phyloP scores from a whole-genome alignment of 2,797 vertebrate species.

The Oryzias dopingdopingensis region DNA sequence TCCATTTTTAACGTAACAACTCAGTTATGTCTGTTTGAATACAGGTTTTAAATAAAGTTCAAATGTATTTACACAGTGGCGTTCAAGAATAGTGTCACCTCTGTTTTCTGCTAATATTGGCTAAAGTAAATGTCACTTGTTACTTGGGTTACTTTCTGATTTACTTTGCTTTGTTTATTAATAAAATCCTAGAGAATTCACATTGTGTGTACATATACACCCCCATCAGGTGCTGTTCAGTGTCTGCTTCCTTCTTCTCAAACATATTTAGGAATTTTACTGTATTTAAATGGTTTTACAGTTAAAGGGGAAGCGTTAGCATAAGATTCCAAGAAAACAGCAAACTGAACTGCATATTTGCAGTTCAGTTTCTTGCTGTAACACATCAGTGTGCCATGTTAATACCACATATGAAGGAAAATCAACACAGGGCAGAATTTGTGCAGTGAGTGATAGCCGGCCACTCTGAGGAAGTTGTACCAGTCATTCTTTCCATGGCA shows the following conservation, averaged over 20 bases:
- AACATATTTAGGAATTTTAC: conserved; percentile 4
- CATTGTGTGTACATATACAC: no score
- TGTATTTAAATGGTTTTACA: conserved; percentile 1
- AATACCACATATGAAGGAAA: conserved; percentile 14
- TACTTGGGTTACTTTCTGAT: no score
- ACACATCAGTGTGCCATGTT: conserved; percentile 6
- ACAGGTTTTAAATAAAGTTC: conserved; percentile 26
- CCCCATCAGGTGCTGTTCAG: neutral
- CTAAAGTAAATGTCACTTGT: no score
- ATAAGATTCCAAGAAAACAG: neutral
- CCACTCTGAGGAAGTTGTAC: conserved; percentile 51
- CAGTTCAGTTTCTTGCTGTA: no score
- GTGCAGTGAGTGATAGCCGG: conserved; percentile 42
- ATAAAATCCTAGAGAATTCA: no score
- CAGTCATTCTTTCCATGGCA: conserved; percentile 59
- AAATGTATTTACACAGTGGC: conserved; percentile 55
- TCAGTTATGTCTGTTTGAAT: conserved; percentile 24
- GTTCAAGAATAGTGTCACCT: conserved; percentile 30
- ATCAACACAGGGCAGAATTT: conserved; percentile 30
- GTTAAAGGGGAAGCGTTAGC: neutral
- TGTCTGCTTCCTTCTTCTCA: neutral
- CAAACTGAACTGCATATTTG: neutral
- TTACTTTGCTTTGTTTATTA: no score
- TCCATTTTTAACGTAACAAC: conserved; percentile 49
- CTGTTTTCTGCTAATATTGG: conserved; percentile 12